These are phyloP conservation scores for Xiphydria camelus DNA, from an alignment of 2,888 invertebrate species.

Conservation along the genomic window DNA sequence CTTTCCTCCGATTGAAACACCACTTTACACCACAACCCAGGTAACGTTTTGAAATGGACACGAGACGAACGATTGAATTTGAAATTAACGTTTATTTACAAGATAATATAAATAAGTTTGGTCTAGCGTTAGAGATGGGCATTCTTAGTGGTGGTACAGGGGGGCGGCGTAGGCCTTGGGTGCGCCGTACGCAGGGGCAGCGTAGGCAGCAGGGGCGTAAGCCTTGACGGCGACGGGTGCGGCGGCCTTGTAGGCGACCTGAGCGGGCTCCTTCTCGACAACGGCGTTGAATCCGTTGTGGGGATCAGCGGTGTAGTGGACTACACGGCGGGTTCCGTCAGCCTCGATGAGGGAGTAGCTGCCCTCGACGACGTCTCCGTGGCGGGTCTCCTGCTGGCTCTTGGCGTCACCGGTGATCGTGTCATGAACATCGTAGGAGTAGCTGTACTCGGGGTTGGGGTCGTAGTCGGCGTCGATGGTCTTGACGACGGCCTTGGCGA, in stretches of 20 bases:
- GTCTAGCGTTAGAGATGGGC: neutral
- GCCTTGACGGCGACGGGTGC: constrained; percentile 56
- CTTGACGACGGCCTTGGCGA: constrained; percentile 11
- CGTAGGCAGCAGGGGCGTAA: constrained; percentile 60
- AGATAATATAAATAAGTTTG: neutral
- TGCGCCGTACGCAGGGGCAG: constrained; percentile 72
- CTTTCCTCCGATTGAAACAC: too few species aligned
- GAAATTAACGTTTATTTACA: constrained; percentile 1
- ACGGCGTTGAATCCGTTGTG: constrained; percentile 32
- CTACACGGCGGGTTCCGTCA: constrained; percentile 58
- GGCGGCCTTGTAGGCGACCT: constrained; percentile 58
- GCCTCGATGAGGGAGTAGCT: constrained; percentile 30
- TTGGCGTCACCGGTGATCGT: constrained; percentile 37
- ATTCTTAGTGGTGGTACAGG: constrained; percentile 26
- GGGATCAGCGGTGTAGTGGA: constrained; percentile 64
- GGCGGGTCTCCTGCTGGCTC: constrained; percentile 35
- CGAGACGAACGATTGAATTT: too few species aligned
- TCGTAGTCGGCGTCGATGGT: constrained; percentile 16
- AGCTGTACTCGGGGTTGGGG: constrained; percentile 68
- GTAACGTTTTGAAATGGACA: too few species aligned
- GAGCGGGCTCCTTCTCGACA: constrained; percentile 56
- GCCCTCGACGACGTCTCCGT: constrained; percentile 37
- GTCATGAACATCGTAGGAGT: constrained; percentile 61
- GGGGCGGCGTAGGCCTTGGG: constrained; percentile 27
- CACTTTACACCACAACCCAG: too few species aligned